Base-by-base conservation (phyloP, 2,113 vertebrate species). In the Misgurnus mizolepis region DNA sequence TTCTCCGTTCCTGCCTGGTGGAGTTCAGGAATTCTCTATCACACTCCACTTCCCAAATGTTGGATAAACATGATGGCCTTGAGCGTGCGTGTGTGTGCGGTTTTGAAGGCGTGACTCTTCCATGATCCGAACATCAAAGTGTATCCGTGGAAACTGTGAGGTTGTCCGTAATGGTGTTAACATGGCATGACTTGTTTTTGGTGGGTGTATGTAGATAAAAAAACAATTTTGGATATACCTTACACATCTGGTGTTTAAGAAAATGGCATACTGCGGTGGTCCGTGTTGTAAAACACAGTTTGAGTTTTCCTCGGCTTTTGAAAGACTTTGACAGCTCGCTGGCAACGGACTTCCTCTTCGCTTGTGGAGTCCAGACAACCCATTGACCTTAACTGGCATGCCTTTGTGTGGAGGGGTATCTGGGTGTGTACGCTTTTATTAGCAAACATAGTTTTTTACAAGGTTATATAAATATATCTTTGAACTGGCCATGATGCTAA, bases 41-140 rank as follows among this genome's bases (percentile, higher is more conserved):
- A 77, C 62, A 77, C 62, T 67, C 66, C 71, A 81, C 65, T 60
- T 58, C 41, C 65, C 80, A 76, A 68, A 40, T 62, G 39, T 45
- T 81, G 75, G 75, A 55, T 77, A 77, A 77, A 77, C 75, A 77
- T 15, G 61, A 61, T 69, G 71, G 58, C 67, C 58, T 69, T 72
- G 67, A 71, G 68, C 87, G 80, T 84, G 82, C 77, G 77, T 68
- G 69, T 66, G 66, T 67, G 14, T 78, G 66, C 2, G 65, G 69
- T 65, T 67, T 45, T 39, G 60, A 62, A 77, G 75, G 47, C 27
- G 73, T 74, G 47, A 77, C 47, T 15, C 75, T 55, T 66, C 61
- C 62, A 66, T 77, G 62, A 77, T 77, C 75, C 60, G 18, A 66
- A 66, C 75, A 77, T 66, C 60, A 77, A 77, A 75, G 73, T 62